Base-by-base conservation (phyloP, 2,888 invertebrate genomes). In the Lasioglossum villosulum region DNA sequence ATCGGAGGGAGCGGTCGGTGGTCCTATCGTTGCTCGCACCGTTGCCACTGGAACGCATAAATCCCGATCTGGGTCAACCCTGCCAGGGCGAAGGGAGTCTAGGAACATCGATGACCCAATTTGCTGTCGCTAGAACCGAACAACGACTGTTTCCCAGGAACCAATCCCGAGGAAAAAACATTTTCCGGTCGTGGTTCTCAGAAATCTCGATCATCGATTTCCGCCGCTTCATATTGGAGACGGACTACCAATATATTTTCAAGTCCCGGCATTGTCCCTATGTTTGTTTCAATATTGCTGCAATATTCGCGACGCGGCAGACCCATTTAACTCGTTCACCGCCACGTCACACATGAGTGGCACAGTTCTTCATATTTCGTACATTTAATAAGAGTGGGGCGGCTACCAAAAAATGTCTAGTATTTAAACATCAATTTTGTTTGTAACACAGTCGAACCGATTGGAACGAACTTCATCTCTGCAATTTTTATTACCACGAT, bases 71-170 rank as follows among this genome's bases (percentile, higher is more conserved):
- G 73, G 86, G 85, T 86, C 66, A 52, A 34, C 52, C 72, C 27
- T 68, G 80, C 70, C 23, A 52, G 66, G 19, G n/a, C 63, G 45
- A 34, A 45, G 68, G 42, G 30, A 77, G 34, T 75, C 71, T 63
- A 56, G 68, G 76, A 37, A 48, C 80, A 78, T 75, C 85, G 85
- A 83, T 81, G 80, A 87, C 85, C 83, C 73, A 83, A 77, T 79
- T 78, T 27, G 27, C 30, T 1, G 52, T 37, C 37, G n/a, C 6
- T 37, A 10, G 16, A 52, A 68, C 34, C 30, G n/a, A 23, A 63
- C n/a, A 23, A 39, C 27, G 34, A 34, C 78, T 71, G 52, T 59
- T 83, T 52, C 39, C 52, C 52, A 52, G 30, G 30, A 66, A 66
- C 30, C 30, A 59, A 59, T 66, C 34, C 34, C 34, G 66, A 66